Base-by-base conservation (phyloP, 2,113 vertebrate genomes). In the Microcebus ravelobensis region DNA sequence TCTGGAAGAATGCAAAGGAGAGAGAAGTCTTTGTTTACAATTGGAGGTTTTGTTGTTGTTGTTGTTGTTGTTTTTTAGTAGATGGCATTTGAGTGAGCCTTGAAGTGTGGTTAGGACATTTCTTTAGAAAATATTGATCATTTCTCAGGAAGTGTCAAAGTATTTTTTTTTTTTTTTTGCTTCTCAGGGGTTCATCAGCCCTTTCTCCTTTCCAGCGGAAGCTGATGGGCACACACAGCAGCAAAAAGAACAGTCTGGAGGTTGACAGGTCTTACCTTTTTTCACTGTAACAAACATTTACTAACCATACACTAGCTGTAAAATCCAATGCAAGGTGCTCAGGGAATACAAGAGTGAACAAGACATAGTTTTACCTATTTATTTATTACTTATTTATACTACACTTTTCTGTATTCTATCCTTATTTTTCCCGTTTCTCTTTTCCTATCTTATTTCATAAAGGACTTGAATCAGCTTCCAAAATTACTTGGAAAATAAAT, bases 361-460 rank as follows among this genome's bases (percentile, higher is more conserved):
- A 61, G 31, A 57, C 1, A 7, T 5, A n/a, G 61, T 77, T 65
- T 96, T 87, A 55, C n/a, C 36, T 71, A 23, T 85, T 83, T 50
- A 63, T 81, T 82, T 42, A 61, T 74, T 90, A 85, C 48, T 81
- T 89, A 27, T 73, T 12, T 65, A 48, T 36, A n/a, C 1, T 9
- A 31, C 0, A 39, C 17, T 90, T 92, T 45, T 27, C 21, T 73
- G 92, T 81, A 77, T 36, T 57, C 27, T 81, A 39, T 31, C 20
- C n/a, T 76, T 18, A 76, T 81, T 50, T 76, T 71, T 29, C 59
- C 34, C 11, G 52, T 81, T 93, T 73, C 50, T 90, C 23, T 63
- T 2, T 89, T 85, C 34, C 52, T 67, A n/a, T 83, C 73, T 94
- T 36, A 5, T 92, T 96, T 93, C 42, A 65, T 79, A 90, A 90